Evolutionary conservation across 2,888 invertebrate genomes (phyloP), one percentile per base, ranked within the genome.

Genomic region (Sipha maydis): DNA sequence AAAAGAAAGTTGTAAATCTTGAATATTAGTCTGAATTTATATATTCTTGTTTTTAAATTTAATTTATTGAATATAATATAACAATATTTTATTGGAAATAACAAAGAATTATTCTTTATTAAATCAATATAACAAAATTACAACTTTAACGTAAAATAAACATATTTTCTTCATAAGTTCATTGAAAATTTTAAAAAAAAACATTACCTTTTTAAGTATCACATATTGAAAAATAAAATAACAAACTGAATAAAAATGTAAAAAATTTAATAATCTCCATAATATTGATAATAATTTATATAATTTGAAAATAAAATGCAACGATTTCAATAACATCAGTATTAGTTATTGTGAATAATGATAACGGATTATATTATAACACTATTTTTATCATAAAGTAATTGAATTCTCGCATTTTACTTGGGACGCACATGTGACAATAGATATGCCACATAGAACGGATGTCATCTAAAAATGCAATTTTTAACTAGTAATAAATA

Each of bases 291-390:
- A 69, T 69, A 69, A 69, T 69, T 69, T 28, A 14, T 69, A 14
- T 28, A 69, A 69, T 69, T 67, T 67, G 3, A 67, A 67, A 67
- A 67, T 67, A 67, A n/a, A 67, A 67, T n/a, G 19, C 19, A 67
- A 67, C 67, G 67, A 25, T 67, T 67, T n/a, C 67, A 67, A 25
- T 67, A 67, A 67, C 67, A 67, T 67, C 67, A 25, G 25, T 67
- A 25, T 67, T 8, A 67, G 67, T 67, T 2, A n/a, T 25, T 67
- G 19, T 67, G 73, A 73, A 73, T 73, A 73, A 73, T 73, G 34
- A 73, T 21, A 73, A 73, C 73, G 73, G 75, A 75, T 75, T 75
- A 75, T 75, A 75, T 75, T 38, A 75, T 75, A 38, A 75, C 75
- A 75, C 25, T 75, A 38, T 75, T 75, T 38, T 38, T 75, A 73